Evolutionary conservation across 1,140 invertebrate species (phyloP), one percentile per base, ranked within the genome.

Genomic region (Zaprionus taronus): DNA sequence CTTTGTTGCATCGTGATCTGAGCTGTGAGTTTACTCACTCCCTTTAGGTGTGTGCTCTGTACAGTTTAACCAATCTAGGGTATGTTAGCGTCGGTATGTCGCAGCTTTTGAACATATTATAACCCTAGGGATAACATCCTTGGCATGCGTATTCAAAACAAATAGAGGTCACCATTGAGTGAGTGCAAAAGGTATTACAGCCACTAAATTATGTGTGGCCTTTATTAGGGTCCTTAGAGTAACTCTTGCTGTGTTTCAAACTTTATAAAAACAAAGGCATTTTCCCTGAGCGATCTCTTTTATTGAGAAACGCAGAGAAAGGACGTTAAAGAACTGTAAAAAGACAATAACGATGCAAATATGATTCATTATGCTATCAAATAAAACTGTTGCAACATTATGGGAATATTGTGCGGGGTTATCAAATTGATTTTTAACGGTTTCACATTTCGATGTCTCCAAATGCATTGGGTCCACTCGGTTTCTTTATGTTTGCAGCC

Each of bases 381-480:
- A 51, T 24, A 24, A 51, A 51, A 51, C 20, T 49, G 17, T 49
- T 49, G 47, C 47, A 1, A 11, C 20, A 49, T 49, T 49, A 22
- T 22, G 47, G 5, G 47, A 12, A 51, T 14, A 24, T 24, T 24
- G 20, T 14, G 47, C 4, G 1, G 11, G 47, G 3, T 20, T 51
- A 51, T 51, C 20, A 51, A 51, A 24, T 51, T 51, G 41, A 47
- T 24, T 51, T 51, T 22, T 51, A 51, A 51, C 47, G 47, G 14
- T 49, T 49, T 49, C 11, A 5, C 47, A 22, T 22, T 22, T 49
- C 17, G 0, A 49, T 51, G 47, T 51, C 47, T 51, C 20, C 17
- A 51, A 51, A 14, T 51, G 47, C 47, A 51, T 12, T 51, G 17
- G 47, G 11, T 12, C 14, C 26, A 17, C 36, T 55, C 22, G 12